Evolutionary conservation across 2,888 invertebrate genomes (phyloP), one percentile per base, ranked within the genome.

Genomic region (Galeruca laticollis): DNA sequence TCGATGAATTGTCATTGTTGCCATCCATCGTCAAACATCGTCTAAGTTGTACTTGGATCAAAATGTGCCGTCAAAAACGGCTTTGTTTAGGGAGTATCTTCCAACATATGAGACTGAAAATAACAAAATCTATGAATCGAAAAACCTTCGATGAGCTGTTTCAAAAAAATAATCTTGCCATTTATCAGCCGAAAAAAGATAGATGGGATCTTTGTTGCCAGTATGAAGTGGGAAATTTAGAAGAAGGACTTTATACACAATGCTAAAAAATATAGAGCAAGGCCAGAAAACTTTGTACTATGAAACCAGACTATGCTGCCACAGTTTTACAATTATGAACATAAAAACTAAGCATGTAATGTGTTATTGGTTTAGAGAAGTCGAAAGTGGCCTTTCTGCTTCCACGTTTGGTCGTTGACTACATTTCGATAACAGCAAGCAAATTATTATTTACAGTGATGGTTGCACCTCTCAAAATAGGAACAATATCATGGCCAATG

Each of bases 381-480:
- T 54, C 13, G 49, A 68, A 13, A 57, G 26, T 5, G 21, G 52
- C 31, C 33, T 68, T 26, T 37, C 60, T 26, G 60, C 15, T 31
- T 35, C 60, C 5, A 59, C 40, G 21, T 60, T 20, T 60, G 60
- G 60, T 33, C 37, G 35, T 40, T 51, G 57, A 43, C 60, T 47
- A 60, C 60, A 43, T 60, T 26, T 57, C 43, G 21, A 15, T 54
- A 43, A 51, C 11, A 47, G 8, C 11, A 31, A 60, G 31, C 67
- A 60, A 43, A 60, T 66, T 67, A 15, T 67, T 21, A 54, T 15
- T n/a, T n/a, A n/a, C n/a, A n/a, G n/a, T n/a, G n/a, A n/a, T n/a
- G n/a, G n/a, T n/a, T n/a, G n/a, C n/a, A n/a, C n/a, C n/a, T n/a
- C n/a, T n/a, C n/a, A n/a, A n/a, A n/a, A n/a, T n/a, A n/a, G n/a